Evolutionary conservation across 1,140 invertebrate genomes (phyloP).

Genomic region (Charaxes varanes): DNA sequence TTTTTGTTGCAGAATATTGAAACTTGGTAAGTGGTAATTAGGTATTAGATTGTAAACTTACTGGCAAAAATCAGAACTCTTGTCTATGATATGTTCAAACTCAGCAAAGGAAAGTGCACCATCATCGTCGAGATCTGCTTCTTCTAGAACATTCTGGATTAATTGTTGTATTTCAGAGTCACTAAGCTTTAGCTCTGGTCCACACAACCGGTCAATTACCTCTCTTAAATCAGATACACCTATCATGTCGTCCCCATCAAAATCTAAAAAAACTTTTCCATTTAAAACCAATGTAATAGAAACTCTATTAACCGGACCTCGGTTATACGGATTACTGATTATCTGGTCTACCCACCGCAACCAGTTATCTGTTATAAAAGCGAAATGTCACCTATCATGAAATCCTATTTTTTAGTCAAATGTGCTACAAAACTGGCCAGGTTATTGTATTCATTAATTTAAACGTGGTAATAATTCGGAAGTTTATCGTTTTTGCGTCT

Average conservation of each 20-base stretch:
- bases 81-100: constrained; percentile 95
- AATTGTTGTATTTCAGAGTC: constrained; percentile 82
- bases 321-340: no score
- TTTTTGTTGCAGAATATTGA: no score
- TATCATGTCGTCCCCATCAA: constrained; percentile 94
- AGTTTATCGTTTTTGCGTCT: no score
- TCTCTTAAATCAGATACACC: constrained; percentile 83
- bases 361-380: no score
- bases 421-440: no score
- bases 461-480: no score
- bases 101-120: constrained; percentile 93
- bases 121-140: constrained; percentile 95
- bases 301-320: no score
- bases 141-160: constrained; percentile 84
- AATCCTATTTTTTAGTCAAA: no score
- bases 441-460: no score
- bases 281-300: no score
- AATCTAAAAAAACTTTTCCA: constrained; percentile 87
- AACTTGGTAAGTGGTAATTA: neutral
- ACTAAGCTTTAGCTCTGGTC: constrained; percentile 77
- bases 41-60: constrained; percentile 56
- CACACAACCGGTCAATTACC: constrained; percentile 82
- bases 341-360: no score
- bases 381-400: no score
- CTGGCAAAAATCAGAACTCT: constrained; percentile 92